phyloP scores from a whole-genome alignment of 2,888 invertebrate species.

The Myopa tessellatipennis region DNA sequence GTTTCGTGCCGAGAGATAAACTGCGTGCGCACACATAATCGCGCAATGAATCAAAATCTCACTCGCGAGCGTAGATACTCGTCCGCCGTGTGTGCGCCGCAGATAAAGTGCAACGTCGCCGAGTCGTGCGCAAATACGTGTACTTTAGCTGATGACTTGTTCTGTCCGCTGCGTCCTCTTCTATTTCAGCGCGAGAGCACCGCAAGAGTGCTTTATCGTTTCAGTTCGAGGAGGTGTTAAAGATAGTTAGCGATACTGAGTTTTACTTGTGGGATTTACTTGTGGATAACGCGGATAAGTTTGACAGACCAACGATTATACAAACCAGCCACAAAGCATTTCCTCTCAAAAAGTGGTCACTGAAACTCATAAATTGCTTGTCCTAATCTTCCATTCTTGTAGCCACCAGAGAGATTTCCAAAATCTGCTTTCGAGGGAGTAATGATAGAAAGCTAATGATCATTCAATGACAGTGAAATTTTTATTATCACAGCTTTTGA shows the following conservation, averaged over 20 bases:
- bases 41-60: slow-evolving; percentile 55
- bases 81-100: neutral
- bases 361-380: too few relatives aligned
- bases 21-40: slow-evolving; percentile 55
- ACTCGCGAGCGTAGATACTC: slow-evolving; percentile 42
- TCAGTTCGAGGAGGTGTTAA: neutral
- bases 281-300: neutral
- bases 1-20: slow-evolving; percentile 51
- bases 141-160: slow-evolving; percentile 26
- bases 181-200: neutral
- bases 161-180: slow-evolving; percentile 1
- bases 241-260: neutral
- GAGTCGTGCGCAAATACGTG: neutral
- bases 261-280: slow-evolving; percentile 3
- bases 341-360: too few relatives aligned
- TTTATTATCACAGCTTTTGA: too few relatives aligned
- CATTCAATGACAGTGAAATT: too few relatives aligned
- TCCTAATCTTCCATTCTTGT: too few relatives aligned
- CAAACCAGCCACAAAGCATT: too few relatives aligned
- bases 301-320: too few relatives aligned
- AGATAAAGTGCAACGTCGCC: neutral
- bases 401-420: too few relatives aligned
- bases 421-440: too few relatives aligned
- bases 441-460: too few relatives aligned
- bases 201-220: slow-evolving; percentile 6